phyloP scores from a whole-genome alignment of 2,113 vertebrate species.

The Ifrita kowaldi region DNA sequence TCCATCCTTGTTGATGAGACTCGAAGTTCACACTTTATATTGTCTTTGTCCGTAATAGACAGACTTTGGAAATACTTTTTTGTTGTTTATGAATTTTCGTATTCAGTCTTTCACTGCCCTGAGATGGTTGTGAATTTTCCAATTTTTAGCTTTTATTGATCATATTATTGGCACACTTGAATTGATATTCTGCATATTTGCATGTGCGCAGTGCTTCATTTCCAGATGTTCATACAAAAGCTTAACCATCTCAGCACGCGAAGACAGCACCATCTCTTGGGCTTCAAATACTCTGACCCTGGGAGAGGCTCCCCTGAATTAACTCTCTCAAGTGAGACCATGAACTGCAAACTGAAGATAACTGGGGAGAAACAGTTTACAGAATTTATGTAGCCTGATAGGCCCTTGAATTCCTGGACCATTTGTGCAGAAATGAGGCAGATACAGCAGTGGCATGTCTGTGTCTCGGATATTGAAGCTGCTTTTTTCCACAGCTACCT shows the following conservation, averaged over 20 bases:
- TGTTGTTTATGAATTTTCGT: neutral
- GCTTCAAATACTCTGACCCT: neutral
- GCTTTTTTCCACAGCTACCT: neutral
- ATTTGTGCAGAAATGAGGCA: neutral
- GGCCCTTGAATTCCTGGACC: neutral
- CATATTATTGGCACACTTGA: neutral
- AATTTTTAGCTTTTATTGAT: neutral
- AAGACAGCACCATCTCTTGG: constrained; percentile 23
- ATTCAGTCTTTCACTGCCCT: neutral
- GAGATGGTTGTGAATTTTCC: neutral
- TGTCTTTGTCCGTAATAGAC: neutral
- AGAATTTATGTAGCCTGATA: neutral
- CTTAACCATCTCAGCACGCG: neutral
- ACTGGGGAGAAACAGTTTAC: neutral
- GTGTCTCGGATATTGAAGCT: neutral
- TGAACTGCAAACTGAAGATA: neutral
- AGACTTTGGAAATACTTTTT: neutral
- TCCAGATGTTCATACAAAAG: neutral
- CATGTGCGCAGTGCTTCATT: neutral
- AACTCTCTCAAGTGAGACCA: neutral
- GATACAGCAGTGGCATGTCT: neutral
- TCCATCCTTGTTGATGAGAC: neutral
- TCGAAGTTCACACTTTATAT: neutral
- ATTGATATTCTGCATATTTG: neutral
- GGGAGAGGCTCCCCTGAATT: neutral